Evolutionary conservation across 1,140 invertebrate genomes (phyloP).

Genomic region (Nephila pilipes): DNA sequence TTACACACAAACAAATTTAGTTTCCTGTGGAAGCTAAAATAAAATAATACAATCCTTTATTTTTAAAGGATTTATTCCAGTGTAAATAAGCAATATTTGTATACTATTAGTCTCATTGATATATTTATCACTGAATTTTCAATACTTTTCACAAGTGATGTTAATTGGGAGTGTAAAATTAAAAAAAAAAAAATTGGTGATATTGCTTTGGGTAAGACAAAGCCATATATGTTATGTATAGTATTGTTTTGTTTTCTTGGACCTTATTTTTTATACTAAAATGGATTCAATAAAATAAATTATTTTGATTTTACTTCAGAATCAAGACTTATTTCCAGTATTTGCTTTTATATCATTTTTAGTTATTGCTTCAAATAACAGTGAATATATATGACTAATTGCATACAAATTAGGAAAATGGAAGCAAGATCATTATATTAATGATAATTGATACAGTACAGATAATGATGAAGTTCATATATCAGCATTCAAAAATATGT

Average conservation of each 20-base stretch:
- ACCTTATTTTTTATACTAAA: constrained; percentile 42
- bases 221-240: constrained; percentile 14
- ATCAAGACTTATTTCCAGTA: neutral
- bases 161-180: neutral
- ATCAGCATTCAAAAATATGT: no score
- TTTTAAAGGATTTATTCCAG: neutral
- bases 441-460: no score
- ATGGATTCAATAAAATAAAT: constrained; percentile 39
- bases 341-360: neutral
- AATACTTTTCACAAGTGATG: neutral
- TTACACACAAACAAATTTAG: no score
- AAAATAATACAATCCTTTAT: neutral
- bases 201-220: neutral
- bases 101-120: neutral
- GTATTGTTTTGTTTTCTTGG: constrained; percentile 41
- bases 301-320: neutral
- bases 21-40: neutral
- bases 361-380: no score
- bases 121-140: neutral
- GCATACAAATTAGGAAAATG: no score
- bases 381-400: no score
- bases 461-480: no score
- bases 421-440: no score
- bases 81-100: neutral
- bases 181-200: neutral